A percentile compares a stretch with the other conserved stretches of the same genome.
phyloP scores from a whole-genome alignment of 2,113 vertebrate species.

The Sinosuthora webbiana region DNA sequence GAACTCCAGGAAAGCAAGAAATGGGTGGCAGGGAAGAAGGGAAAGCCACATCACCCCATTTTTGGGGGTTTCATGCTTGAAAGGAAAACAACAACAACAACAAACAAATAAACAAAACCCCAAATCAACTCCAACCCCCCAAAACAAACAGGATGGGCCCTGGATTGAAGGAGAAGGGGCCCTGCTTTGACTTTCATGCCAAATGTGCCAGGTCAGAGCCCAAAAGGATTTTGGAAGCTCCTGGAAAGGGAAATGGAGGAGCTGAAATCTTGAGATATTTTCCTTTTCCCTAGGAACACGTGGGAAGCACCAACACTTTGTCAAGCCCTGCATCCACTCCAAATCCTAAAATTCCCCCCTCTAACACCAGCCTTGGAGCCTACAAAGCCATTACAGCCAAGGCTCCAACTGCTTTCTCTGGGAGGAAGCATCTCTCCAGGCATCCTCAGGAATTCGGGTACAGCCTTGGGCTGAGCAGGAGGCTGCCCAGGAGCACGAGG shows the following conservation, averaged over 20 bases:
- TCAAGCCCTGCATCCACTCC: background rate
- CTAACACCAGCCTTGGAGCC: background rate
- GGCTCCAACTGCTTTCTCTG: background rate
- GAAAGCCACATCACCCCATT: rapidly evolving
- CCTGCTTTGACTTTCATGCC: background rate
- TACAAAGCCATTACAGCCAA: background rate
- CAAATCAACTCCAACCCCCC: background rate
- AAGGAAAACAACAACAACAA: background rate
- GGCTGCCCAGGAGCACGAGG: rapidly evolving
- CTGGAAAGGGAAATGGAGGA: background rate
- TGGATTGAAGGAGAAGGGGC: background rate
- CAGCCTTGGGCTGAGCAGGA: background rate
- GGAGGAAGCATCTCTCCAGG: background rate
- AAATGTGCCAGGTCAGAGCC: background rate
- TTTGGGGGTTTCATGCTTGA: rapidly evolving
- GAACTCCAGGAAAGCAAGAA: background rate
- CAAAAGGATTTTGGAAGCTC: background rate
- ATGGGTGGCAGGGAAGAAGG: background rate
- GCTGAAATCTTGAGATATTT: background rate
- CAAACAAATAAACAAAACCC: too few relatives aligned
- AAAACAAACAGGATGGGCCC: background rate
- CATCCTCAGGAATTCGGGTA: background rate
- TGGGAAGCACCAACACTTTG: background rate
- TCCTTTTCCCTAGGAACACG: background rate
- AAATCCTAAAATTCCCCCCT: background rate